Evolutionary conservation across 2,797 vertebrate genomes (phyloP), one percentile per base, ranked within the genome.

Genomic region (Coendou prehensilis): DNA sequence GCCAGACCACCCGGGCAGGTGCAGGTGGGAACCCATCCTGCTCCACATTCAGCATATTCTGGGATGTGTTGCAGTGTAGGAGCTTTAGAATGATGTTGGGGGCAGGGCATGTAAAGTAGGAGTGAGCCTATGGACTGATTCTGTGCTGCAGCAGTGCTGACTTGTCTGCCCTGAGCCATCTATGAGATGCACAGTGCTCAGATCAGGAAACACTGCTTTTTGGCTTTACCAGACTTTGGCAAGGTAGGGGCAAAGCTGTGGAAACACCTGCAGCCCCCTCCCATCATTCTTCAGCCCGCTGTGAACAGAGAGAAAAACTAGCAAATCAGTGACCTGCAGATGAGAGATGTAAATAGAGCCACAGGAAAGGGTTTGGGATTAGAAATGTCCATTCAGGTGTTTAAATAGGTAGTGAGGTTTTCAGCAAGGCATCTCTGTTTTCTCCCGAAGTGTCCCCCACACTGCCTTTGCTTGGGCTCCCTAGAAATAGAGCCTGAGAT

Each of bases 21-120:
- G 37, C 5, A 23, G 23, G n/a, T 1, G 37, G 50, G 63, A 52
- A 0, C 47, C 54, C 45, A 4, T 57, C 95, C 63, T 61, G 1
- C 1, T 13, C 1, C 0, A 4, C 0, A 0, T 57, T n/a, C 1
- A 0, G 54, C 75, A 20, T 37, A 8, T 50, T 56, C 71, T 1
- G 5, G 1, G 15, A 7, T 11, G 45, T 10, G 30, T 64, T 33
- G 28, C 47, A 17, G 11, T 54, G 47, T 20, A 6, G 41, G 22
- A 59, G 28, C 56, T 84, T 18, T 10, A 1, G 64, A 17, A 41
- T 3, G 0, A 11, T 6, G 11, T n/a, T 14, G 41, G 23, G 28
- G 57, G 9, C 20, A 10, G 28, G 26, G 26, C 1, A 0, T 2
- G 1, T 0, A 2, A 75, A n/a, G 56, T 9, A 4, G 11, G 57